Percentiles rank a stretch among this genome's conserved stretches.
Conservation (phyloP, 2,113 vertebrate species). For the Tenebrosternarchus preto region DNA sequence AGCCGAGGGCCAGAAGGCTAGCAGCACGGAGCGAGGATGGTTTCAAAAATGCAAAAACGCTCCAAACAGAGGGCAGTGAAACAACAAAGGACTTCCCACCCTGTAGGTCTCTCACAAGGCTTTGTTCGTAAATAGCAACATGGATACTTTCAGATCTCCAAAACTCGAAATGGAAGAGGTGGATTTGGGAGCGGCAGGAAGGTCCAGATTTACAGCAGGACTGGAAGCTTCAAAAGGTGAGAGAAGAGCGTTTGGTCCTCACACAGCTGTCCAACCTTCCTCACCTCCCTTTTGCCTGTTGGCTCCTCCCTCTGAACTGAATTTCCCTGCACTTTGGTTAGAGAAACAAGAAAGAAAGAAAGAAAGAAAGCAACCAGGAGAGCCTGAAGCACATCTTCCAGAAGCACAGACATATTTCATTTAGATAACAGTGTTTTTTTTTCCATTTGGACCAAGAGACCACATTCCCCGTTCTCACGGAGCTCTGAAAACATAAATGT, state of each 20-base stretch:
- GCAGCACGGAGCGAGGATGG: background rate
- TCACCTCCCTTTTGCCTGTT: background rate
- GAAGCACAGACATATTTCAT: slow-evolving; percentile 54
- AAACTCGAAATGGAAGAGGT: background rate
- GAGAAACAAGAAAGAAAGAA: background rate
- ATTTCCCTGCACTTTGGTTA: background rate
- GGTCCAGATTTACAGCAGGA: background rate
- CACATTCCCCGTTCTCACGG: slow-evolving; percentile 32
- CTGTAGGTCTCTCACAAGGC: background rate
- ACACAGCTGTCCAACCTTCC: background rate
- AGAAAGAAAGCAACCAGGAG: background rate
- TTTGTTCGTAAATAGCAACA: background rate
- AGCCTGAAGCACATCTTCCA: slow-evolving; percentile 45
- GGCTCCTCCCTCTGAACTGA: background rate
- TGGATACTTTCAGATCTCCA: slow-evolving; percentile 6
- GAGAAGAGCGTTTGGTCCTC: slow-evolving; percentile 6
- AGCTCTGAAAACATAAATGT: slow-evolving; percentile 43
- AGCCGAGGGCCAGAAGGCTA: background rate
- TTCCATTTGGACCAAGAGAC: slow-evolving; percentile 43
- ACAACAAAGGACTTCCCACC: background rate
- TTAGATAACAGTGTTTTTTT: slow-evolving; percentile 51
- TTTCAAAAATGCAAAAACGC: background rate
- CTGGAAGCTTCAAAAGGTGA: background rate
- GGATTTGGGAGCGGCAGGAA: background rate
- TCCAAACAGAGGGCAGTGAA: background rate